These are phyloP conservation scores for Babyrousa celebensis DNA, from an alignment of 2,797 vertebrate species.

Conservation along the genomic window DNA sequence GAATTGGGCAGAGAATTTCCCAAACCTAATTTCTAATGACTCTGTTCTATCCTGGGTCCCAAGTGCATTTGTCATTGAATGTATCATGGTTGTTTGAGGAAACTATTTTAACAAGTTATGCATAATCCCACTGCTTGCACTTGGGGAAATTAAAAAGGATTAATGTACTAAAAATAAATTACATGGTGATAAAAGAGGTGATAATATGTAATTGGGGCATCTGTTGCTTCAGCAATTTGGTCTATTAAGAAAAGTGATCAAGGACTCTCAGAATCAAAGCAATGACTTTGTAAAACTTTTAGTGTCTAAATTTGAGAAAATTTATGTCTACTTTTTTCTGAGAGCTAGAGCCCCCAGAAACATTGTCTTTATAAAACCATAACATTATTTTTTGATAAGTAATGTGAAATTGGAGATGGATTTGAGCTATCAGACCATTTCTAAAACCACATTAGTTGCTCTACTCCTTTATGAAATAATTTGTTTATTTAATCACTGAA, in stretches of 20 bases:
- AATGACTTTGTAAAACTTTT: conserved; percentile 66
- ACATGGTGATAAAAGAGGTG: conserved; percentile 47
- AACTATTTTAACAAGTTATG: conserved; percentile 61
- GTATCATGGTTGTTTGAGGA: conserved; percentile 40
- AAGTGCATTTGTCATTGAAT: conserved; percentile 37
- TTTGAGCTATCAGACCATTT: conserved; percentile 36
- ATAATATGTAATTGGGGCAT: background rate
- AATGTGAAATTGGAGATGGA: conserved; percentile 48
- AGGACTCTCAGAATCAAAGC: conserved; percentile 64
- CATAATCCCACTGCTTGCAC: conserved; percentile 57
- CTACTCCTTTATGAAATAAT: conserved; percentile 43
- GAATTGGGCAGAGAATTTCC: conserved; percentile 76
- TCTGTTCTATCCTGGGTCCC: conserved; percentile 43
- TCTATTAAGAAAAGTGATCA: conserved; percentile 40
- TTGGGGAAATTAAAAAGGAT: conserved; percentile 64
- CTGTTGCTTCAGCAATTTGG: conserved; percentile 67
- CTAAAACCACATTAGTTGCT: conserved; percentile 44
- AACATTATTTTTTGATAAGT: conserved; percentile 69
- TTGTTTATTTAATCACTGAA: conserved; percentile 66
- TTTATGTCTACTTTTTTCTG: background rate
- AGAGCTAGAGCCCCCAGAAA: conserved; percentile 58
- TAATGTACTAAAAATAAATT: conserved; percentile 70
- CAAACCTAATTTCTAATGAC: conserved; percentile 36
- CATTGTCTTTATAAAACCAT: conserved; percentile 63
- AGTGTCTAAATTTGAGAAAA: conserved; percentile 10